Evolutionary conservation across 2,888 invertebrate genomes (phyloP).

Genomic region (Lepetodrilus schrolli): DNA sequence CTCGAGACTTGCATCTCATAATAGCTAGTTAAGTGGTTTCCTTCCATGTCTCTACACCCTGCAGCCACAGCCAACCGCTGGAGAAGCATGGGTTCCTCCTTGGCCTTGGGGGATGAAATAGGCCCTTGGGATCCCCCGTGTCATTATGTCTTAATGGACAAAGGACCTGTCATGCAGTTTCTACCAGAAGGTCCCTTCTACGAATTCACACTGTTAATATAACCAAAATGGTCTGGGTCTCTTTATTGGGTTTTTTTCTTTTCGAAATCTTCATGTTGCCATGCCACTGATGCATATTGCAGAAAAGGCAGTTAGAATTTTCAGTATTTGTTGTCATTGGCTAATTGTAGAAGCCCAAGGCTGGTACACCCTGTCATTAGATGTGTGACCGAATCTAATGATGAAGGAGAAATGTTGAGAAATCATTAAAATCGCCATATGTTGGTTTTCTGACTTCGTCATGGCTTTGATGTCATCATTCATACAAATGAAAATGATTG

Average conservation of each 20-base stretch:
- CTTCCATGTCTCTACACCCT: background rate
- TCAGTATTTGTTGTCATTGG: background rate
- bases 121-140: background rate
- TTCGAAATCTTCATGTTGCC: no score
- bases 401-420: background rate
- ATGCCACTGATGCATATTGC: no score
- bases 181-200: background rate
- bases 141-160: background rate
- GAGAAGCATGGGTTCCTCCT: background rate
- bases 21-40: constrained; percentile 16
- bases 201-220: background rate
- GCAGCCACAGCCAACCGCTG: no score
- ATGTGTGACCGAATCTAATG: background rate
- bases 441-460: background rate
- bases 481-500: no score
- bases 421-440: background rate
- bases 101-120: background rate
- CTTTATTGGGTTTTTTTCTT: no score
- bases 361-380: background rate
- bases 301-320: background rate
- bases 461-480: no score
- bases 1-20: constrained; percentile 19
- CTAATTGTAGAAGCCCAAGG: background rate
- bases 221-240: no score
- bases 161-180: background rate